Evolutionary conservation across 2,797 vertebrate species (phyloP).

Genomic region (Oreortyx pictus): DNA sequence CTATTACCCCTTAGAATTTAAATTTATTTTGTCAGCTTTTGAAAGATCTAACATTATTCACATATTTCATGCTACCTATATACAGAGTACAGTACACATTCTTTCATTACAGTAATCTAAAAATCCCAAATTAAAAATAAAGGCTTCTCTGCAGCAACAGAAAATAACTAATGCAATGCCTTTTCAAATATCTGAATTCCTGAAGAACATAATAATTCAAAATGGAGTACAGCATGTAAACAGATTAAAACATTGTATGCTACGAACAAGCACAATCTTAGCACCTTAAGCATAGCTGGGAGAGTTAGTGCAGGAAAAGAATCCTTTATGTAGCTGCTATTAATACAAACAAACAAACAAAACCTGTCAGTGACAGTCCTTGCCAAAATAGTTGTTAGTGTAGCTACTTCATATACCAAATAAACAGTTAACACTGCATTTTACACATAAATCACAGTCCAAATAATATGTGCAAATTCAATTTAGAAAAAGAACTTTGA

Average conservation of each 20-base stretch:
- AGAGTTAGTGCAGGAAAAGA: not conserved
- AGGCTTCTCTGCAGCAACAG: not conserved
- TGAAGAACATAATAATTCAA: not conserved
- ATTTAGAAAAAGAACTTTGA: not conserved
- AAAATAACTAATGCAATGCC: not conserved
- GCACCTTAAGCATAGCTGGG: not conserved
- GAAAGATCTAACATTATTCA: not conserved
- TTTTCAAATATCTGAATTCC: constrained; percentile 11
- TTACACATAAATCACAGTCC: not conserved
- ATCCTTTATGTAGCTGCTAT: not conserved
- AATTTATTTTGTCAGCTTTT: constrained; percentile 19
- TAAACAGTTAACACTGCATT: constrained; percentile 7
- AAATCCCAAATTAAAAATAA: constrained; percentile 9
- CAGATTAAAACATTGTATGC: not conserved
- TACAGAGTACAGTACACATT: not conserved
- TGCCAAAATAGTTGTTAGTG: not conserved
- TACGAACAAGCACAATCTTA: not conserved
- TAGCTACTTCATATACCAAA: not conserved
- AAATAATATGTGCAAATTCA: constrained; percentile 36
- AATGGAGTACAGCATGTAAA: not conserved
- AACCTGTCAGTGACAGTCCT: not conserved
- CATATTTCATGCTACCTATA: not conserved
- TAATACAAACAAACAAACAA: not conserved
- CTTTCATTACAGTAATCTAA: not conserved
- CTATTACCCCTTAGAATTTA: not conserved